Evolutionary conservation across 2,113 vertebrate species (phyloP), one percentile per base, ranked within the genome.

Genomic region (Myotis yumanensis): DNA sequence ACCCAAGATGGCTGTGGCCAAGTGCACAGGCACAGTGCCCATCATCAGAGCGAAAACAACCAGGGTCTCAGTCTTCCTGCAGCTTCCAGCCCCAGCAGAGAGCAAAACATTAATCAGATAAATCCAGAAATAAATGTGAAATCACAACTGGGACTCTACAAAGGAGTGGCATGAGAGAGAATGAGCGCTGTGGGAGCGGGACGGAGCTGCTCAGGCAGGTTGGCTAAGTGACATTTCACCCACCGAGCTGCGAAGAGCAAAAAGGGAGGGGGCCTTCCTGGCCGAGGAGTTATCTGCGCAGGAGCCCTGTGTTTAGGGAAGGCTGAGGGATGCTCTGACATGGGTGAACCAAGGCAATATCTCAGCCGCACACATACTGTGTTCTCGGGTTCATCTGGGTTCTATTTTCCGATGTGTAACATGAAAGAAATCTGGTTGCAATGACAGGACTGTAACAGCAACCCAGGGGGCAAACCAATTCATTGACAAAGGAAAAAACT

Each of bases 381-480:
- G 28, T 93, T 79, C 48, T 79, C 14, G 9, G 52, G 43, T 35
- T 72, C 83, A 71, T 22, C 83, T 35, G 69, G 18, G 35, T 18
- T 88, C 72, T 81, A 17, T 73, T 89, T 85, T 30, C 20, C n/a
- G 46, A 43, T 4, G 11, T 14, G 4, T 72, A 57, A 84, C 43
- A 68, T 84, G 69, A 82, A 64, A 86, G 40, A 35, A 81, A 80
- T 46, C 46, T 22, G 59, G 62, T 54, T 87, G 52, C 17, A 64
- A 28, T 35, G 46, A 28, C 20, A 8, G 5, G 48, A 64, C 32
- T 20, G 22, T 54, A 54, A 73, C 79, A 75, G 72, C 46, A 52
- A 79, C 22, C 46, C 54, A 66, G 16, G 57, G 59, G 48, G 32
- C 69, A 93, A 46, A 57, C n/a, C n/a, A 51, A 12, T 20, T 79